phyloP scores from a whole-genome alignment of 2,888 invertebrate genomes.

The Idaea dimidiata region DNA sequence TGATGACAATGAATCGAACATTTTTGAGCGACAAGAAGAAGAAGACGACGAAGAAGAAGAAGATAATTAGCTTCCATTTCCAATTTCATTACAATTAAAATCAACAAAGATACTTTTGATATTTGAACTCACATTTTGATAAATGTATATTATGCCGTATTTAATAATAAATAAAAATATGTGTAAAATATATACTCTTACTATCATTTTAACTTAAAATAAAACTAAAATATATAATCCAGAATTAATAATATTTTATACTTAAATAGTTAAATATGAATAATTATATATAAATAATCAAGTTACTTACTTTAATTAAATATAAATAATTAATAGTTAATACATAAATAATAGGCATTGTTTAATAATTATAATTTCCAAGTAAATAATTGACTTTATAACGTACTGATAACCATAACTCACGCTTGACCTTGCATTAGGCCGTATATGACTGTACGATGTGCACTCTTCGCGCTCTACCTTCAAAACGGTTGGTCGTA shows the following conservation, averaged over 20 bases:
- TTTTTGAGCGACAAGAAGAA: constrained; percentile 24
- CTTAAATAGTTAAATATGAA: constrained; percentile 23
- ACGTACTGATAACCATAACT: constrained; percentile 29
- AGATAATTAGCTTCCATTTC: constrained; percentile 26
- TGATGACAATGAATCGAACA: constrained; percentile 28
- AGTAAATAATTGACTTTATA: constrained; percentile 22
- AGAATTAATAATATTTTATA: constrained; percentile 24
- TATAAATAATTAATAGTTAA: constrained; percentile 21
- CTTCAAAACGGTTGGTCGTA: constrained; percentile 25
- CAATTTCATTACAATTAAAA: constrained; percentile 22
- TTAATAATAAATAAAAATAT: constrained; percentile 25
- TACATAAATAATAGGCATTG: constrained; percentile 24
- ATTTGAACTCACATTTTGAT: constrained; percentile 24
- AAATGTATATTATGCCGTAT: constrained; percentile 24
- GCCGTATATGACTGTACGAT: constrained; percentile 27
- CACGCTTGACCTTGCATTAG: constrained; percentile 33
- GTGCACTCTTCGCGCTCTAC: constrained; percentile 27
- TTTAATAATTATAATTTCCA: constrained; percentile 15
- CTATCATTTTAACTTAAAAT: constrained; percentile 23
- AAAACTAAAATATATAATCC: constrained; percentile 18
- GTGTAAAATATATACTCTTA: constrained; percentile 11
- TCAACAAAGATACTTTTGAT: constrained; percentile 18
- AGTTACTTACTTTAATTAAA: constrained; percentile 17
- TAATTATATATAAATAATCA: constrained; percentile 18
- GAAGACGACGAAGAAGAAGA: constrained; percentile 28